Base-by-base conservation (phyloP, 2,113 vertebrate species). In the Pollachius pollachius region DNA sequence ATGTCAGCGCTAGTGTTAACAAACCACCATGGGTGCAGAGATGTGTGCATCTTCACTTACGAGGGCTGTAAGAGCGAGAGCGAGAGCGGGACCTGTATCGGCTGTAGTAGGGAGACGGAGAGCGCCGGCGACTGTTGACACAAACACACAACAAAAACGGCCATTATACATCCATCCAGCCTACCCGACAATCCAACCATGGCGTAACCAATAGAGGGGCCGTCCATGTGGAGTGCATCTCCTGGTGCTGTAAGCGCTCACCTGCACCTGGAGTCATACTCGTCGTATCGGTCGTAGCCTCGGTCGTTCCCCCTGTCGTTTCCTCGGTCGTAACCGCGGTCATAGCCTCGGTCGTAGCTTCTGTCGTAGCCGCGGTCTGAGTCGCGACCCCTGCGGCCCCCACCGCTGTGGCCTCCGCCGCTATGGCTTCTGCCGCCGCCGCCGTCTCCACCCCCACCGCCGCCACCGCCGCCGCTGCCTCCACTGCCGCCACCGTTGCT, bases 31-130 rank as follows among this genome's bases (percentile, higher is more conserved):
- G 41, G 41, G 41, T 12, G 12, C 41, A 9, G 41, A 48, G 41
- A 48, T 48, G 41, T 48, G 41, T 9, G 8, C 41, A 9, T 48
- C 62, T 66, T 70, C 77, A 95, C 96, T 87, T 90, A 98, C 95
- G 91, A 87, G 95, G 95, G 81, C 95, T 97, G 80, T 96, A 96
- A 56, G 96, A 97, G 79, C 94, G 95, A 71, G 96, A 97, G 84
- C 96, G 88, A 48, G 95, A 98, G 66, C 94, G 93, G 27, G 94
- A 96, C 86, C 96, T 93, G 81, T 96, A 96, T 52, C 95, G 90
- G 80, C 94, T 96, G 84, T 97, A 96, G 61, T 97, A 95, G 4
- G 95, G 96, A 15, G 95, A 97, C 18, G 95, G 95, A 34, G 96
- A 96, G 84, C 94, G 93, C 85, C 94, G 94, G 88, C 95, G 86